Evolutionary conservation across 2,797 vertebrate species (phyloP).

Genomic region (Borostomias antarcticus): DNA sequence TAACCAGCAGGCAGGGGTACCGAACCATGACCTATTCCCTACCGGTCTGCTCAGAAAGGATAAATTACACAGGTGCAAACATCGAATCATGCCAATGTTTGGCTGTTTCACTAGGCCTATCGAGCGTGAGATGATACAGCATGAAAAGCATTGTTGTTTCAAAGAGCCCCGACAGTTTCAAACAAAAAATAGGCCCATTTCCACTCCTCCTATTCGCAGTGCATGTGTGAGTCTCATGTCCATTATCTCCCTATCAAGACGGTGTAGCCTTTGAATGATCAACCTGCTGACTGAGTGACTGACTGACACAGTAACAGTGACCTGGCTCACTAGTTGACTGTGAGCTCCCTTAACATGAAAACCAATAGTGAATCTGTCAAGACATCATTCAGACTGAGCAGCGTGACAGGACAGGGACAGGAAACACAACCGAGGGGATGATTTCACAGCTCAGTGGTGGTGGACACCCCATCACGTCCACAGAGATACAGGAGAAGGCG

Average conservation of each 20-base stretch:
- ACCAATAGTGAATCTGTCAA: not conserved
- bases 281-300: not conserved
- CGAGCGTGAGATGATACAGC: not conserved
- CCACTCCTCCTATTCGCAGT: not conserved
- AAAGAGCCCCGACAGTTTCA: not conserved
- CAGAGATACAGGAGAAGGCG: not conserved
- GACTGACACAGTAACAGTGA: not conserved
- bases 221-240: not conserved
- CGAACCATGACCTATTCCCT: too few relatives aligned
- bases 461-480: not conserved
- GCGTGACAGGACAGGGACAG: not conserved
- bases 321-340: not conserved
- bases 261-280: not conserved
- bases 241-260: not conserved
- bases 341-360: not conserved
- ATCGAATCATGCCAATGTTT: too few relatives aligned
- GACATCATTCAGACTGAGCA: not conserved
- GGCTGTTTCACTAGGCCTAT: too few relatives aligned
- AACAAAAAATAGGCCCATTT: not conserved
- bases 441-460: conserved; percentile 5
- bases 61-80: too few relatives aligned
- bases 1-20: too few relatives aligned
- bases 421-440: not conserved
- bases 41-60: too few relatives aligned
- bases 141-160: not conserved